Conservation (phyloP, 2,797 vertebrate species). For the Pangasius larnaudii region DNA sequence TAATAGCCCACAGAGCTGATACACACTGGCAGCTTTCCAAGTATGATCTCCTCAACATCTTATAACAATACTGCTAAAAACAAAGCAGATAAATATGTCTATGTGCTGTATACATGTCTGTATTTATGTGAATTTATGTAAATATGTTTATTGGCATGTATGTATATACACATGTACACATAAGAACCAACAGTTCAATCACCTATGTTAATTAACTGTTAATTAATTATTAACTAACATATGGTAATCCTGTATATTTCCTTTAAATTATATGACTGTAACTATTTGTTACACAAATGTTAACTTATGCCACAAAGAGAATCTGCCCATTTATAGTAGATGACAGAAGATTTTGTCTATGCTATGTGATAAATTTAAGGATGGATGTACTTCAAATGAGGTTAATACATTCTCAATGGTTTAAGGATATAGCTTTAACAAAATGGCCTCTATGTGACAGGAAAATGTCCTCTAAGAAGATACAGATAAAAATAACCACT, state of each 20-base stretch:
- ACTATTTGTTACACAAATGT: no score
- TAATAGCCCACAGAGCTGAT: neutral
- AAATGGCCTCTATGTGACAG: neutral
- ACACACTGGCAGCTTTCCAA: constrained; percentile 6
- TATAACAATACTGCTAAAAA: neutral
- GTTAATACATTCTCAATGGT: constrained; percentile 45
- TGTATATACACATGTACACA: neutral
- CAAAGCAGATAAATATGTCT: neutral
- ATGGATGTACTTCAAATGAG: constrained; percentile 47
- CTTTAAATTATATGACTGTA: neutral
- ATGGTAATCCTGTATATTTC: neutral
- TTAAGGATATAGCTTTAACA: neutral
- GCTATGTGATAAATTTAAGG: constrained; percentile 50
- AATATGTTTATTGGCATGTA: neutral
- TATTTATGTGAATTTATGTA: neutral
- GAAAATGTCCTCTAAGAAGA: neutral
- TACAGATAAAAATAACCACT: neutral
- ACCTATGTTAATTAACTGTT: neutral
- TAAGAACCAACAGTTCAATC: neutral
- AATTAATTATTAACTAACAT: neutral
- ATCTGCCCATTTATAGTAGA: constrained; percentile 49
- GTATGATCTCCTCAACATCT: neutral
- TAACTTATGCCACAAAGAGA: constrained; percentile 38
- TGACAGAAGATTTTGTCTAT: constrained; percentile 50
- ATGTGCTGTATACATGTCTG: neutral